These are phyloP conservation scores for Pluvianellus socialis DNA, from an alignment of 2,113 vertebrate species.

Conservation along the genomic window DNA sequence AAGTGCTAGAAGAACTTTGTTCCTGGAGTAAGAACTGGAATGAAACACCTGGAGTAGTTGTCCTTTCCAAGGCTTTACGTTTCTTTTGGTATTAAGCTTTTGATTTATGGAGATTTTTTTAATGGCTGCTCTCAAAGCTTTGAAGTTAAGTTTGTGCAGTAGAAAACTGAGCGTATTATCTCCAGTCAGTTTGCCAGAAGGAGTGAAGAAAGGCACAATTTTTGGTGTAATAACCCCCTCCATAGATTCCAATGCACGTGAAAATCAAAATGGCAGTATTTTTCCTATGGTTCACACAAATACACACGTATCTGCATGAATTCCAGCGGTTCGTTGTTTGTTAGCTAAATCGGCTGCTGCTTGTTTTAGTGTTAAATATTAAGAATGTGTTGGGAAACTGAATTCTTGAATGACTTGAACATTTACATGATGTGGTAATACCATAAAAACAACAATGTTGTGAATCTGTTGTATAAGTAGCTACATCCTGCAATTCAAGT, in stretches of 20 bases:
- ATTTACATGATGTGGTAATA: background rate
- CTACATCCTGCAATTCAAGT: conserved; percentile 2
- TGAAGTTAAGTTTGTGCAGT: background rate
- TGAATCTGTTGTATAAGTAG: background rate
- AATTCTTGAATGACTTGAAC: background rate
- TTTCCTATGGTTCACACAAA: background rate
- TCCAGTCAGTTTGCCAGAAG: background rate
- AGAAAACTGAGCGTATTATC: background rate
- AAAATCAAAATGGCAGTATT: background rate
- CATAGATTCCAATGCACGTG: fast-evolving
- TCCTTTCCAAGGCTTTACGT: background rate
- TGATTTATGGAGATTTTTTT: background rate
- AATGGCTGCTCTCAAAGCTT: background rate
- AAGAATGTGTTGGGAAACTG: background rate
- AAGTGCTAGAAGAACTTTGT: background rate
- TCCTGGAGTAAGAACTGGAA: background rate
- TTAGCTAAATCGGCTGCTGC: background rate
- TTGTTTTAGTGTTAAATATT: background rate
- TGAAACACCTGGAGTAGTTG: background rate
- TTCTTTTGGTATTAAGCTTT: background rate
- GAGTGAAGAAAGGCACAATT: background rate
- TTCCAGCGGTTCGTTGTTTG: background rate
- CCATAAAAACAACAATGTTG: background rate
- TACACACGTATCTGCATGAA: background rate
- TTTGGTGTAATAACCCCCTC: background rate